phyloP scores from a whole-genome alignment of 2,113 vertebrate species.

The Stigmatopora argus region DNA sequence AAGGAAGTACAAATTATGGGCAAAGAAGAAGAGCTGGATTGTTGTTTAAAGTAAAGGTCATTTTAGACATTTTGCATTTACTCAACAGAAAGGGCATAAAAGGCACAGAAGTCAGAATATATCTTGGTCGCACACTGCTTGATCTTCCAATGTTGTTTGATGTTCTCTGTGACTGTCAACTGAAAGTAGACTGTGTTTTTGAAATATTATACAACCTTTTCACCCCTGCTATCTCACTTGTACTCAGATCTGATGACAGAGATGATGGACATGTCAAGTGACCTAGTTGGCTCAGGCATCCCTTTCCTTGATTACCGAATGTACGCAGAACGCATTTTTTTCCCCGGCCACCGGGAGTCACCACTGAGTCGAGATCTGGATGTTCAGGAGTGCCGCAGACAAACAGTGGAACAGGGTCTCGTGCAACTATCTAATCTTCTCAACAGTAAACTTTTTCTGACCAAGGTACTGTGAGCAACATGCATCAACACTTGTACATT shows the following conservation, averaged over 20 bases:
- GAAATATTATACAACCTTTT: slow-evolving; percentile 1
- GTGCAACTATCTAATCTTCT: slow-evolving; percentile 95
- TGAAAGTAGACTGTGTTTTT: neutral
- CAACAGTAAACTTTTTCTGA: slow-evolving; percentile 98
- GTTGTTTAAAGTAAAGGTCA: no score
- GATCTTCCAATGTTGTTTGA: no score
- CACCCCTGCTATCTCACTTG: neutral
- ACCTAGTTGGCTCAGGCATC: slow-evolving; percentile 91
- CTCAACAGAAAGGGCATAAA: no score
- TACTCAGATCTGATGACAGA: slow-evolving; percentile 93
- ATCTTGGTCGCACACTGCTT: no score
- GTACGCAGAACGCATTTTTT: slow-evolving; percentile 95
- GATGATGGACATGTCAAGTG: slow-evolving; percentile 98
- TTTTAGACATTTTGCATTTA: no score
- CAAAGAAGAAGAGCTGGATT: no score
- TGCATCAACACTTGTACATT: neutral
- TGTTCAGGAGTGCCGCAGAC: slow-evolving; percentile 86
- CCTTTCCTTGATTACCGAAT: slow-evolving; percentile 94
- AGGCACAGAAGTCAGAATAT: no score
- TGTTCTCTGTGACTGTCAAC: neutral
- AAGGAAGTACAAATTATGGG: no score
- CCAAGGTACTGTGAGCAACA: slow-evolving; percentile 75
- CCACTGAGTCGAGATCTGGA: slow-evolving; percentile 88
- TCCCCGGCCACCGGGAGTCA: slow-evolving; percentile 90
- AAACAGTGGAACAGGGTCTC: slow-evolving; percentile 93